Base-by-base conservation (phyloP, 2,113 vertebrate genomes). In the Silurus meridionalis region DNA sequence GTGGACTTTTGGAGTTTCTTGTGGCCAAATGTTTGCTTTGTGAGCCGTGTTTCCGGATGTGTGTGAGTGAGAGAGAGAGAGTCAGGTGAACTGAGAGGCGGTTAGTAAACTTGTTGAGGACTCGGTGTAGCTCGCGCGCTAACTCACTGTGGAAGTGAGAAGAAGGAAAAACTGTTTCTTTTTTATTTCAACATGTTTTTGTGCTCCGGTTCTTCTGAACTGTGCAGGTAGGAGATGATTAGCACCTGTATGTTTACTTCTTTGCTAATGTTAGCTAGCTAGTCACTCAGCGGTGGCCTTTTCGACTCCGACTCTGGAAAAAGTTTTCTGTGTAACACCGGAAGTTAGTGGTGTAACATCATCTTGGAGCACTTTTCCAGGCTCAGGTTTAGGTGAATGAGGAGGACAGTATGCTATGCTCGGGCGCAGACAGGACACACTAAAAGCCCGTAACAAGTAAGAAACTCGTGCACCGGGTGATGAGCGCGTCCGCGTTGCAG, bases 231-330 rank as follows among this genome's bases (percentile, higher is more conserved):
- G 25, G 25, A 19, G 25, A 19, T 4, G 25, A 48, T 58, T 80
- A 83, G 71, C 85, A 89, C 88, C 88, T 89, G 88, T 61, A 6
- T 23, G 77, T 79, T 71, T 63, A 72, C 66, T 60, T 64, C 37
- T 74, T 66, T 83, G 82, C 85, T 85, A 85, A 55, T 23, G 64
- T 46, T 69, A 66, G 55, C 57, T 25, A 46, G 52, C 84, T 85
- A 57, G 58, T 79, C 53, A 53, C 71, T 55, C n/a, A 7, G 21
- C 11, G 58, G 52, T 75, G 83, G 58, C 52, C 58, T 64, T 23
- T 50, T 67, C 57, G 1, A 17, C 37, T 37, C 37, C 57, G 0
- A 17, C 37, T 37, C 37, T 37, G 37, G 37, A 3, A 17, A 3
- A 25, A 25, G 53, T 79, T 15, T 57, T 58, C 15, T 79, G 46